phyloP scores from a whole-genome alignment of 2,888 invertebrate genomes.

The Belgica antarctica region DNA sequence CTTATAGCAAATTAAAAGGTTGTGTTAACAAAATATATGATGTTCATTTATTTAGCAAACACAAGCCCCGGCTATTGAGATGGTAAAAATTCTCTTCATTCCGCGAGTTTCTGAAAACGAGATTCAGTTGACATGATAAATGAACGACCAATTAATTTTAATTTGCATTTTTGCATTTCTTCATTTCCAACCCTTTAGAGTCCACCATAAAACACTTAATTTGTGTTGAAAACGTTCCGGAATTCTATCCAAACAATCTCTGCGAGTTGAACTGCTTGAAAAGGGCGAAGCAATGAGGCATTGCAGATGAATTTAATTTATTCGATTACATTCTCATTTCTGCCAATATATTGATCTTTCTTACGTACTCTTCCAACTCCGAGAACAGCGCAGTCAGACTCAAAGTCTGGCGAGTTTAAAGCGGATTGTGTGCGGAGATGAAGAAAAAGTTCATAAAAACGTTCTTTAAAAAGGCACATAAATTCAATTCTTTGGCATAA shows the following conservation, averaged over 20 bases:
- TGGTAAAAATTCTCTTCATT: not conserved
- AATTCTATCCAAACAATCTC: slow-evolving; percentile 16
- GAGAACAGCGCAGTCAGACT: slow-evolving; percentile 11
- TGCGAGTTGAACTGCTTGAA: not conserved
- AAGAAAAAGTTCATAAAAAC: too few species aligned
- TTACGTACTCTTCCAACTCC: not conserved
- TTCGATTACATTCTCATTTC: slow-evolving; percentile 28
- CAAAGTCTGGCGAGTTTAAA: slow-evolving; percentile 21
- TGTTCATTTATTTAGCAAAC: slow-evolving; percentile 14
- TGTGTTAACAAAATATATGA: slow-evolving; percentile 33
- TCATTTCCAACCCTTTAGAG: not conserved
- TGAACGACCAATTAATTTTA: slow-evolving; percentile 43
- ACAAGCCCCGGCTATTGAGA: slow-evolving; percentile 15
- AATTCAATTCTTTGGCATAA: slow-evolving; percentile 41
- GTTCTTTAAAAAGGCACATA: slow-evolving; percentile 40
- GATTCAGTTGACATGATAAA: slow-evolving; percentile 36
- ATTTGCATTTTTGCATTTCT: slow-evolving; percentile 40
- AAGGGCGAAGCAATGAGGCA: not conserved
- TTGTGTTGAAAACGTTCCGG: not conserved
- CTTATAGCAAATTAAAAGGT: slow-evolving; percentile 32
- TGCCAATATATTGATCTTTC: slow-evolving; percentile 24
- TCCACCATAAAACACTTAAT: slow-evolving; percentile 9
- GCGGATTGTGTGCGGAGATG: not conserved
- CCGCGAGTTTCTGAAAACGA: not conserved
- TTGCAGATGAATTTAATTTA: slow-evolving; percentile 19